A percentile compares a stretch with the other conserved stretches of the same genome.
These are phyloP conservation scores for Squalus acanthias DNA, from an alignment of 2,797 vertebrate genomes.

Conservation along the genomic window DNA sequence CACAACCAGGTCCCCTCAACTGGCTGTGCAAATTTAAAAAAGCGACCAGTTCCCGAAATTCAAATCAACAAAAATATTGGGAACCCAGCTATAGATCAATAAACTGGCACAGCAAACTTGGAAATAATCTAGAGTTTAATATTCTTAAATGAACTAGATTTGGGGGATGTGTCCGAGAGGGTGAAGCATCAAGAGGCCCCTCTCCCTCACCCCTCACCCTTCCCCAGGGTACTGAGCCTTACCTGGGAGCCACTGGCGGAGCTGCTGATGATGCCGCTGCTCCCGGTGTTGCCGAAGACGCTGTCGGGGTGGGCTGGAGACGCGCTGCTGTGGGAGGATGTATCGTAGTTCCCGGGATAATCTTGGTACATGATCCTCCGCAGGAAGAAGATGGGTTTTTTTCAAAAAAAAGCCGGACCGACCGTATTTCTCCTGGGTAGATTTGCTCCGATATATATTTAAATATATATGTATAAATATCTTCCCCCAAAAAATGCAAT, in stretches of 20 bases:
- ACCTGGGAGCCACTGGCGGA: conserved; percentile 79
- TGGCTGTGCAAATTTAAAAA: too few species aligned
- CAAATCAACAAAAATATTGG: not conserved
- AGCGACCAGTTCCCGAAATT: not conserved
- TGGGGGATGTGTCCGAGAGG: conserved; percentile 41
- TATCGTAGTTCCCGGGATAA: conserved; percentile 94
- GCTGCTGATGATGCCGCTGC: conserved; percentile 65
- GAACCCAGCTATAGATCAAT: too few species aligned
- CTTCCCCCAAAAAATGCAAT: not conserved
- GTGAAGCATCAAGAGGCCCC: conserved; percentile 7
- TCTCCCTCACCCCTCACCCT: not conserved
- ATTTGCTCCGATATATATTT: not conserved
- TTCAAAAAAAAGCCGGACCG: not conserved
- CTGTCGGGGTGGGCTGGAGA: conserved; percentile 84
- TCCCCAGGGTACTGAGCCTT: conserved; percentile 42
- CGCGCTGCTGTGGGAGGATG: conserved; percentile 93
- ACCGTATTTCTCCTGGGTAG: too few species aligned
- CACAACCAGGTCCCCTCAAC: not conserved
- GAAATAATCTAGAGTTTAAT: not conserved
- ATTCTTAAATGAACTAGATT: not conserved
- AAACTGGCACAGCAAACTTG: not conserved
- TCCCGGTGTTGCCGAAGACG: conserved; percentile 78
- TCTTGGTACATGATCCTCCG: conserved; percentile 97
- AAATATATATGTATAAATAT: not conserved
- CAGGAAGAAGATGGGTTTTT: conserved; percentile 48